phyloP scores from a whole-genome alignment of 2,113 vertebrate species.

The Lagopus muta region DNA sequence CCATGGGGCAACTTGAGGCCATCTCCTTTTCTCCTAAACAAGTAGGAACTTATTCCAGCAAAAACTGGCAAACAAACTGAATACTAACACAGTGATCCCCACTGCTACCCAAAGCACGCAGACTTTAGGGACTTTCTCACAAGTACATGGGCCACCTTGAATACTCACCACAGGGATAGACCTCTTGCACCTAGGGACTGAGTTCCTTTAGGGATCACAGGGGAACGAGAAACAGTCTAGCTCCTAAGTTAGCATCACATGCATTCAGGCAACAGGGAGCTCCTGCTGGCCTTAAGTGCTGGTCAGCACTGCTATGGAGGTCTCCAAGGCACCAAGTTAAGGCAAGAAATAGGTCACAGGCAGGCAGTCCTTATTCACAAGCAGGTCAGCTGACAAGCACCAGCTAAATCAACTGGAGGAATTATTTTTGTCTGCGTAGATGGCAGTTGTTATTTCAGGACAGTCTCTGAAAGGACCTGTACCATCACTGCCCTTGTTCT shows the following conservation, averaged over 20 bases:
- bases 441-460: background rate
- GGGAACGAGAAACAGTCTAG: background rate
- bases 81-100: background rate
- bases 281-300: background rate
- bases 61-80: background rate
- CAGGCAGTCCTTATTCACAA: background rate
- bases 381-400: background rate
- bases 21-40: background rate
- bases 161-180: background rate
- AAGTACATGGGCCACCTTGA: background rate
- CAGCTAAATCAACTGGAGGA: background rate
- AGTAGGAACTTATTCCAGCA: background rate
- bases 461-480: background rate
- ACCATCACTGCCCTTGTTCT: background rate
- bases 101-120: too few species aligned
- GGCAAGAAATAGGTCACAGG: background rate
- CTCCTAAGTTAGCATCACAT: background rate
- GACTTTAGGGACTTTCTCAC: background rate
- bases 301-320: fast-evolving
- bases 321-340: background rate
- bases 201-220: background rate
- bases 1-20: too few species aligned
- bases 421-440: fast-evolving
- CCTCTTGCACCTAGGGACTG: fast-evolving
- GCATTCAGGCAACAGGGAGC: background rate